Evolutionary conservation across 2,113 vertebrate genomes (phyloP).

Genomic region (Zapus hudsonius): DNA sequence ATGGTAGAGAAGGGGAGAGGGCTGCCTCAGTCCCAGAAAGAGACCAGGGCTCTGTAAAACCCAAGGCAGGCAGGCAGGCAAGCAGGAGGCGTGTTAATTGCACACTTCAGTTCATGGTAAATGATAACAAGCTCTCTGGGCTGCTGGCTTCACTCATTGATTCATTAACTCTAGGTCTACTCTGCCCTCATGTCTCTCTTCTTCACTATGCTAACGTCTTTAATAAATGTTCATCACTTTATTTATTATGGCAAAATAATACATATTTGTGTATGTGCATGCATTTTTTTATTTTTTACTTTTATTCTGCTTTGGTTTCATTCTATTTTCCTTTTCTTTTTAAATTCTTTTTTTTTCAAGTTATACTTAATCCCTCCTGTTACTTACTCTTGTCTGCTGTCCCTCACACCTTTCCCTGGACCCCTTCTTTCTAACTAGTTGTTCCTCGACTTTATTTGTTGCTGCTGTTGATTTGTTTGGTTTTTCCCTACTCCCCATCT

Average conservation of each 20-base stretch:
- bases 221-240: not conserved
- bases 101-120: not conserved
- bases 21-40: not conserved
- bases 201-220: not conserved
- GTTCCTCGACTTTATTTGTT: no score
- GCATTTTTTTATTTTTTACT: not conserved
- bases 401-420: no score
- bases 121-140: not conserved
- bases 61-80: no score
- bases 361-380: no score
- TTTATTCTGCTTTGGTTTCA: not conserved
- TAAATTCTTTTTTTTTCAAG: no score
- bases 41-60: not conserved
- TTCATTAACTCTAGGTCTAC: not conserved
- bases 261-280: not conserved
- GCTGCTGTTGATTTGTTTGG: no score
- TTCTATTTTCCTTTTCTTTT: not conserved
- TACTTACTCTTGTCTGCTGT: no score
- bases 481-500: no score
- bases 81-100: not conserved
- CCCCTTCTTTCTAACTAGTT: no score
- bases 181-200: not conserved
- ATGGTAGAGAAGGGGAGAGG: not conserved
- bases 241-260: not conserved
- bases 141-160: not conserved